Evolutionary conservation across 2,888 invertebrate species (phyloP).

Genomic region (Sminthurides aquaticus): DNA sequence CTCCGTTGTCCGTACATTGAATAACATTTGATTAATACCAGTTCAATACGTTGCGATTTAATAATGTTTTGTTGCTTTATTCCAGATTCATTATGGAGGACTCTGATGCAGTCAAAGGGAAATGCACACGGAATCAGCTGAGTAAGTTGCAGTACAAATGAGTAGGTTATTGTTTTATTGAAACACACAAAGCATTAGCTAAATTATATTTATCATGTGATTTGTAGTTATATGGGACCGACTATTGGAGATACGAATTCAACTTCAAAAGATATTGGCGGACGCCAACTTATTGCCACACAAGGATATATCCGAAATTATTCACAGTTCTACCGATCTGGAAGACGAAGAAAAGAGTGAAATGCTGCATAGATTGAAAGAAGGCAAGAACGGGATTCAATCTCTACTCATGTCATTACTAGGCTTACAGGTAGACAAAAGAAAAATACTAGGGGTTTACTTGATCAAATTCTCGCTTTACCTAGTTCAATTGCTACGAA

Average conservation of each 20-base stretch:
- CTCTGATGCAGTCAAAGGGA: conserved; percentile 47
- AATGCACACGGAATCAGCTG: conserved; percentile 46
- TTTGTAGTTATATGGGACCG: conserved; percentile 61
- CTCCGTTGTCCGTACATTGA: too few species aligned
- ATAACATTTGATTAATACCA: too few species aligned
- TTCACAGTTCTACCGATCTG: conserved; percentile 48
- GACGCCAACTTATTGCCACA: conserved; percentile 74
- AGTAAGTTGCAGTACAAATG: conserved; percentile 39
- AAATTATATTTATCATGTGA: conserved; percentile 9
- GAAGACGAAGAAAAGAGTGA: conserved; percentile 37
- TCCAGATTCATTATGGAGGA: conserved; percentile 24
- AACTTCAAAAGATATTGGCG: conserved; percentile 70
- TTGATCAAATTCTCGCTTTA: too few species aligned
- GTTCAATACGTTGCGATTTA: too few species aligned
- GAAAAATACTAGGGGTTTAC: too few species aligned
- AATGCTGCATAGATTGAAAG: neutral
- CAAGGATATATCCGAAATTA: conserved; percentile 50
- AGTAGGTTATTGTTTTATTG: neutral
- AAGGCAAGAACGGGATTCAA: neutral
- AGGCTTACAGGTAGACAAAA: neutral
- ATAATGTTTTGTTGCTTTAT: too few species aligned
- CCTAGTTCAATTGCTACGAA: too few species aligned
- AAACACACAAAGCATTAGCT: neutral
- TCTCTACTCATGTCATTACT: neutral
- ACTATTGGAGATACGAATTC: conserved; percentile 76